Conservation (phyloP, 1,140 invertebrate genomes). For the Thalassaphorura encarpata region DNA sequence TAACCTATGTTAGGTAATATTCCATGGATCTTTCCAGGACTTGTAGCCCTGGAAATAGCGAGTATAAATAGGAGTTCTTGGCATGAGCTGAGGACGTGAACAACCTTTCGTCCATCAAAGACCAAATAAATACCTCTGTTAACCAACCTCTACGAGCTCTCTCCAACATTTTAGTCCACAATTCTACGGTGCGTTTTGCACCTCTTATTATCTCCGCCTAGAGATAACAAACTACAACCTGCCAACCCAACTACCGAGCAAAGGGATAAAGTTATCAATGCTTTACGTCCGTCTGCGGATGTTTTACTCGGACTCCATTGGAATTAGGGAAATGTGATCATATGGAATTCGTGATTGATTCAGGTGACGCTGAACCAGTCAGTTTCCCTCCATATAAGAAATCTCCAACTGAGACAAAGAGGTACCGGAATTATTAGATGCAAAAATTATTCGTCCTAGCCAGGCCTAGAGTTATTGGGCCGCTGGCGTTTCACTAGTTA, state of each 20-base stretch:
- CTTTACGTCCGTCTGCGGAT: not conserved
- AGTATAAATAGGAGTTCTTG: too few relatives aligned
- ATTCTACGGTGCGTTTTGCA: too few relatives aligned
- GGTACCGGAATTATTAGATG: not conserved
- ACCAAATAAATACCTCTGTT: too few relatives aligned
- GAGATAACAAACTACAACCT: too few relatives aligned
- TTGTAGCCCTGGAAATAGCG: too few relatives aligned
- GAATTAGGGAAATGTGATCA: not conserved
- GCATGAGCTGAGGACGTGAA: too few relatives aligned
- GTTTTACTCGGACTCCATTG: not conserved
- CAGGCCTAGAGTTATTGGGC: not conserved
- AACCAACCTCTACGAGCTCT: too few relatives aligned
- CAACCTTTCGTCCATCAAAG: too few relatives aligned
- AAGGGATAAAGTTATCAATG: not conserved
- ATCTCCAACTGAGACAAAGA: not conserved
- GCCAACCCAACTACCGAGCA: not conserved
- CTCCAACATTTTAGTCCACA: too few relatives aligned
- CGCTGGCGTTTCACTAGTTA: not conserved
- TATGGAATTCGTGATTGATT: not conserved
- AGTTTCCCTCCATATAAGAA: not conserved
- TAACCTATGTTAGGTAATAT: too few relatives aligned
- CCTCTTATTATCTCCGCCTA: too few relatives aligned
- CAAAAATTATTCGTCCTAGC: not conserved
- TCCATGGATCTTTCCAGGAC: too few relatives aligned
- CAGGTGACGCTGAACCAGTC: not conserved